Evolutionary conservation across 1,140 invertebrate species (phyloP).

Genomic region (Megathymus violae): DNA sequence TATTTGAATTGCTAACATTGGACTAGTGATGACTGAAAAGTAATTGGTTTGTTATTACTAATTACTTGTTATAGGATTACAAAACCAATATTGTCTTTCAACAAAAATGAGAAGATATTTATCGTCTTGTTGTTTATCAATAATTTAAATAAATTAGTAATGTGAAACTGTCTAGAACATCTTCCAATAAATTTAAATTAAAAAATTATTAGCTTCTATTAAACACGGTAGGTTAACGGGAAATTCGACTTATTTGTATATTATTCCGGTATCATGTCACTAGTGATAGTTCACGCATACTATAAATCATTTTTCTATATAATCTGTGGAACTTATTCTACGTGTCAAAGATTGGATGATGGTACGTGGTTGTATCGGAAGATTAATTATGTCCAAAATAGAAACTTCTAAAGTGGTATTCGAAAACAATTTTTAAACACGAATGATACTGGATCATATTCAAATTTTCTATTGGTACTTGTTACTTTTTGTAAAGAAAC

Average conservation of each 20-base stretch:
- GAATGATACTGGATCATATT: constrained; percentile 39
- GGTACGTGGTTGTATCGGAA: constrained; percentile 65
- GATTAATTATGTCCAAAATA: constrained; percentile 51
- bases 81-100: constrained; percentile 15
- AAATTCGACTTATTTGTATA: constrained; percentile 6
- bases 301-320: constrained; percentile 57
- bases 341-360: constrained; percentile 75
- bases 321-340: constrained; percentile 75
- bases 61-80: constrained; percentile 21
- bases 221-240: constrained; percentile 15
- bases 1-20: constrained; percentile 65
- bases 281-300: constrained; percentile 32
- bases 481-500: constrained; percentile 49
- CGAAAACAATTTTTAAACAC: constrained; percentile 44
- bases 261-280: constrained; percentile 13
- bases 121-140: neutral
- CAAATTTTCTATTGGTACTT: constrained; percentile 43
- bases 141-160: no score
- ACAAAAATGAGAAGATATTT: constrained; percentile 7
- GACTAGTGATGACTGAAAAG: constrained; percentile 60
- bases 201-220: constrained; percentile 9
- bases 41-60: constrained; percentile 47
- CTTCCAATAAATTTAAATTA: constrained; percentile 9
- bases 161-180: constrained; percentile 6
- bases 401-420: constrained; percentile 7